phyloP scores from a whole-genome alignment of 2,113 vertebrate genomes.

The Ammospiza nelsoni region DNA sequence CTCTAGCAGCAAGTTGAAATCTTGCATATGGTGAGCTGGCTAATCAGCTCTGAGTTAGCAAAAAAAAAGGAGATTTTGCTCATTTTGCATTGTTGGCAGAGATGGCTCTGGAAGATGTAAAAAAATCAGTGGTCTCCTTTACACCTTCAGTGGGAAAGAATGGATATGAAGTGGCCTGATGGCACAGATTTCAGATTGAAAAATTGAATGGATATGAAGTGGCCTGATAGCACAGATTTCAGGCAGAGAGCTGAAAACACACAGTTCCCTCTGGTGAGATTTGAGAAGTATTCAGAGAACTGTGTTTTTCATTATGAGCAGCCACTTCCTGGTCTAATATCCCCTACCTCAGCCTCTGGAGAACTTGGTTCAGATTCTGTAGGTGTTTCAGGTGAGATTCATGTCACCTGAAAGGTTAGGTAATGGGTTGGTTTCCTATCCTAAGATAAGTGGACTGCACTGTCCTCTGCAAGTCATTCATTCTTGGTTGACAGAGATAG shows the following conservation, averaged over 20 bases:
- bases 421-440: neutral
- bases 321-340: neutral
- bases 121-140: neutral
- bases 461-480: neutral
- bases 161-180: neutral
- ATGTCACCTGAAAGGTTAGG: neutral
- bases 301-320: neutral
- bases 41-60: neutral
- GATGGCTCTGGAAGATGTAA: neutral
- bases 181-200: neutral
- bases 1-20: neutral
- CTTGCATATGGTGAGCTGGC: neutral
- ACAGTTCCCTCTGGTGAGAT: neutral
- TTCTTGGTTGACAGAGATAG: neutral
- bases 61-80: neutral
- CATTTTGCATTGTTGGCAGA: neutral
- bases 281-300: neutral
- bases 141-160: neutral
- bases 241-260: neutral
- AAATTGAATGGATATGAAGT: neutral
- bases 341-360: neutral
- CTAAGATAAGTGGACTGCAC: neutral
- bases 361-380: neutral
- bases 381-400: neutral
- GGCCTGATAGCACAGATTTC: neutral